Conservation (phyloP, 2,113 vertebrate species). For the Aptenodytes patagonicus region DNA sequence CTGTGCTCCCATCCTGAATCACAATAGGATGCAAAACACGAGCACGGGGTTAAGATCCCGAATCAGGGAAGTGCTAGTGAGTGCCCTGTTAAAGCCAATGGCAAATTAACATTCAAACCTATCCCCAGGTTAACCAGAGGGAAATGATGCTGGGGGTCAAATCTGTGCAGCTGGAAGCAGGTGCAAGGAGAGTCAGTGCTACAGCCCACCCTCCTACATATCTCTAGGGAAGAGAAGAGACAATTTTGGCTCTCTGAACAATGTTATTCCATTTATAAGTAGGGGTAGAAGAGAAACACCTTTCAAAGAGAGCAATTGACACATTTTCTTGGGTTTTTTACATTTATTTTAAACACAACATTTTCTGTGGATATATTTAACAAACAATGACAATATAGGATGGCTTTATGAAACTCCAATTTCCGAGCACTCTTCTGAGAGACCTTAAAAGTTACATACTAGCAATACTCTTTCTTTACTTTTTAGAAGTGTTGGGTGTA, state of each 20-base stretch:
- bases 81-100: background rate
- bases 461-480: slow-evolving; percentile 7
- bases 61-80: background rate
- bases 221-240: background rate
- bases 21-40: background rate
- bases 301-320: background rate
- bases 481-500: background rate
- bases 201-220: background rate
- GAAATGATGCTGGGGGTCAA: background rate
- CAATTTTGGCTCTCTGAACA: background rate
- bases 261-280: background rate
- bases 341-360: slow-evolving; percentile 27
- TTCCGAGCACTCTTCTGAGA: slow-evolving; percentile 48
- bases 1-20: background rate
- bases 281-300: background rate
- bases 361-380: slow-evolving; percentile 43
- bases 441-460: slow-evolving; percentile 46
- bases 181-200: background rate
- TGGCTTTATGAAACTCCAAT: slow-evolving; percentile 49
- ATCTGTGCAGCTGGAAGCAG: background rate
- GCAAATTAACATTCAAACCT: background rate
- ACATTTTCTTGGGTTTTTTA: background rate
- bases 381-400: slow-evolving; percentile 50
- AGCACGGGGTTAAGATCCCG: background rate
- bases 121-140: background rate